These are phyloP conservation scores for Zeus faber DNA, from an alignment of 2,113 vertebrate genomes.

Conservation along the genomic window DNA sequence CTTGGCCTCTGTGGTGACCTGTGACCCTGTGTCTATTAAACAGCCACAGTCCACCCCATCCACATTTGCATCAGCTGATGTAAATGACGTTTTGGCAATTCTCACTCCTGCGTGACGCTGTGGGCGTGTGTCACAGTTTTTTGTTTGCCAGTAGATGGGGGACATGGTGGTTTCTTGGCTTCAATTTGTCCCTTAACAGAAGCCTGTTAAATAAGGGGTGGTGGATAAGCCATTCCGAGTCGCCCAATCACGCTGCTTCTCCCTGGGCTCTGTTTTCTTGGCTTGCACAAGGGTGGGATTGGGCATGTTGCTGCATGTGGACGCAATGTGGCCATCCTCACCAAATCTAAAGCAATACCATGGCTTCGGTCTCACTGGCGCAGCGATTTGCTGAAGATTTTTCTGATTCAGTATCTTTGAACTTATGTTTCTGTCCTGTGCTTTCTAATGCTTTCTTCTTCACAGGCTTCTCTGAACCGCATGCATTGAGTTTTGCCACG, in stretches of 20 bases:
- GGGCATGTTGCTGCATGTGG: neutral
- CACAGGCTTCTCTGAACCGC: too few species aligned
- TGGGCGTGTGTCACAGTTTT: neutral
- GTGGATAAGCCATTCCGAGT: too few species aligned
- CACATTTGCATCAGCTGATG: constrained; percentile 8
- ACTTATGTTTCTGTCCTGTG: too few species aligned
- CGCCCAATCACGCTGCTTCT: too few species aligned
- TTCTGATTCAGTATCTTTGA: too few species aligned
- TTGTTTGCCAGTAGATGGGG: neutral
- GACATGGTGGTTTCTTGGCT: neutral
- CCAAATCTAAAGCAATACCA: neutral
- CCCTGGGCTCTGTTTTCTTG: too few species aligned
- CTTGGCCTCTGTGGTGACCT: neutral
- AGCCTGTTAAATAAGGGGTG: neutral
- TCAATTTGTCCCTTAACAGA: neutral
- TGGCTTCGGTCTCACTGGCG: constrained; percentile 5
- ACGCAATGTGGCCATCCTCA: neutral
- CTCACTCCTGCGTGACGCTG: neutral
- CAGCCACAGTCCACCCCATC: neutral
- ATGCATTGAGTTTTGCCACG: too few species aligned
- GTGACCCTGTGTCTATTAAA: neutral
- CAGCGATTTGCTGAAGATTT: too few species aligned
- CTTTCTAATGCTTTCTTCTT: too few species aligned
- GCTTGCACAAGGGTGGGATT: neutral
- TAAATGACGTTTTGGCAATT: constrained; percentile 8